Evolutionary conservation across 37 sponge, comb jelly and placozoan genomes (phyloP).

Genomic region (Geodia barretti): DNA sequence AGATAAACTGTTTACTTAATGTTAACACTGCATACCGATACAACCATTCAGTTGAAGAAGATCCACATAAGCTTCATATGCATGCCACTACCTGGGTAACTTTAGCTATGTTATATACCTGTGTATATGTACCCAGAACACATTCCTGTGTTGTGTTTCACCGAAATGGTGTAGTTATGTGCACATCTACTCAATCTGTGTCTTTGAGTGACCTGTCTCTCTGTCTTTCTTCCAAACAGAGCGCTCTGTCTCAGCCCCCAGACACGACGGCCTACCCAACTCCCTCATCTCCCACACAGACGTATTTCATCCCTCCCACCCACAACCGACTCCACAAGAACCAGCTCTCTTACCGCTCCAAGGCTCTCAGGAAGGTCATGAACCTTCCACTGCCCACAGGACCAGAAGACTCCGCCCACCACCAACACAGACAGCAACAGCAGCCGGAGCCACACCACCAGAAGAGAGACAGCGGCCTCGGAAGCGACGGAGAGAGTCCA

Average conservation of each 20-base stretch:
- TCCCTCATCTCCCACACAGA: background rate
- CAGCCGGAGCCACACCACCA: background rate
- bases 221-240: slow-evolving; percentile 26
- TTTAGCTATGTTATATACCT: too few species aligned
- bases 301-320: slow-evolving; percentile 18
- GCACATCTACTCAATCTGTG: too few species aligned
- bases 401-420: background rate
- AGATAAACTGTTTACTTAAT: too few species aligned
- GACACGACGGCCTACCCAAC: background rate
- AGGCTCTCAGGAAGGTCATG: slow-evolving; percentile 3
- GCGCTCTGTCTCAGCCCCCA: background rate
- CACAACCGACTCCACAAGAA: slow-evolving; percentile 46
- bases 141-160: too few species aligned
- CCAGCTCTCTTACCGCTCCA: slow-evolving; percentile 41
- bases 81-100: too few species aligned
- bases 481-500: slow-evolving; percentile 33
- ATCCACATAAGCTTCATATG: too few species aligned
- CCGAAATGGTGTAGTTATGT: too few species aligned
- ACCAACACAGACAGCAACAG: background rate
- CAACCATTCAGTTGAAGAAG: too few species aligned
- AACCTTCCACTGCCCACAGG: background rate
- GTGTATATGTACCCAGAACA: too few species aligned
- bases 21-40: too few species aligned
- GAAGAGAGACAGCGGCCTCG: background rate
- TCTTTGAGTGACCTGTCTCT: too few species aligned